A percentile compares a stretch with the other conserved stretches of the same genome.
phyloP scores from a whole-genome alignment of 2,113 vertebrate species.

The Lamprologus callipterus region DNA sequence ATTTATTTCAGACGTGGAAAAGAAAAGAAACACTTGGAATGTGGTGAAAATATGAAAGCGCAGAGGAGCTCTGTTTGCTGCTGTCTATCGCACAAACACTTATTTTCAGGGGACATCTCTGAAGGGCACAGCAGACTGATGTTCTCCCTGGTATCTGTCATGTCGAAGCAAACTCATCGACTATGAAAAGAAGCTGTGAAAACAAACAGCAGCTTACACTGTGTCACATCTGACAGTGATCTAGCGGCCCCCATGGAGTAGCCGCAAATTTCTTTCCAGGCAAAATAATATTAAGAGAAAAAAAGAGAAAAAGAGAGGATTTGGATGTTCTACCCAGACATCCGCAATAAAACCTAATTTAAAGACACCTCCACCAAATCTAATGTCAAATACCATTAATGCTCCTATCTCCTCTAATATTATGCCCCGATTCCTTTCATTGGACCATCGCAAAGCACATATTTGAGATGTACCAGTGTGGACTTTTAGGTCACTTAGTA shows the following conservation, averaged over 20 bases:
- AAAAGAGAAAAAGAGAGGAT: not conserved
- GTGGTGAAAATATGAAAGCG: not conserved
- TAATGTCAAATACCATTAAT: slow-evolving; percentile 14
- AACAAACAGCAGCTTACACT: slow-evolving; percentile 38
- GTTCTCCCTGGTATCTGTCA: slow-evolving; percentile 36
- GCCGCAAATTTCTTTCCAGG: not conserved
- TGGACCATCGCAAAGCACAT: not conserved
- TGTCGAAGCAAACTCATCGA: not conserved
- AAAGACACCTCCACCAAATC: not conserved
- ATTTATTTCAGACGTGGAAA: slow-evolving; percentile 15
- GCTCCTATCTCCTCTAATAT: not conserved
- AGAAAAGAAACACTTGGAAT: not conserved
- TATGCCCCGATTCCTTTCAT: not conserved
- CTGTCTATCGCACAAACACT: not conserved
- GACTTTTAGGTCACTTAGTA: slow-evolving; percentile 19
- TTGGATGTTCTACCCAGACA: not conserved
- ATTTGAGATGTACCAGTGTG: slow-evolving; percentile 20
- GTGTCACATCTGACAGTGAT: slow-evolving; percentile 42
- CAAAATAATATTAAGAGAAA: not conserved
- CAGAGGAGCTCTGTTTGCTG: not conserved
- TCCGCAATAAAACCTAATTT: not conserved
- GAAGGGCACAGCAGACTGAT: slow-evolving; percentile 14
- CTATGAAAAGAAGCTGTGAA: slow-evolving; percentile 37
- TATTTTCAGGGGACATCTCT: slow-evolving; percentile 12
- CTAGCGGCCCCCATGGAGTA: not conserved